Evolutionary conservation across 2,888 invertebrate genomes (phyloP).

Genomic region (Brachyptera putata): DNA sequence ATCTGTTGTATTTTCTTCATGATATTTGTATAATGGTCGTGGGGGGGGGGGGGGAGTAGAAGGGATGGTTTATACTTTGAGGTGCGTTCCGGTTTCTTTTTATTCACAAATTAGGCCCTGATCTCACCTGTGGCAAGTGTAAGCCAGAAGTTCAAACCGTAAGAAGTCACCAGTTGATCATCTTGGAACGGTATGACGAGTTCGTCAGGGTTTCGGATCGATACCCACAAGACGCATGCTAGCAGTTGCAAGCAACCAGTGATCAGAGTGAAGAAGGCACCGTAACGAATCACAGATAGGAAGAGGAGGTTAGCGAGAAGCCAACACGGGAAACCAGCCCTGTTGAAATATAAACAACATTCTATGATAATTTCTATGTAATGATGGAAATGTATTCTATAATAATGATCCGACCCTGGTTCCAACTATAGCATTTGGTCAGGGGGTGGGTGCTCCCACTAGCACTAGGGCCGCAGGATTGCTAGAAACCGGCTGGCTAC

Average conservation of each 20-base stretch:
- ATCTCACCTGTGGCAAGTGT: slow-evolving; percentile 48
- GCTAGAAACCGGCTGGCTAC: too few relatives aligned
- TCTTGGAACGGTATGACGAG: slow-evolving; percentile 52
- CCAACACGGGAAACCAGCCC: slow-evolving; percentile 55
- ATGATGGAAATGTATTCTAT: neutral
- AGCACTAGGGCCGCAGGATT: too few relatives aligned
- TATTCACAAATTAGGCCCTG: neutral
- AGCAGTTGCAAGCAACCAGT: slow-evolving; percentile 51
- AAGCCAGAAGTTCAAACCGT: slow-evolving; percentile 52
- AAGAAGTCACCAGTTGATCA: slow-evolving; percentile 44
- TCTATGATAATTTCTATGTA: neutral
- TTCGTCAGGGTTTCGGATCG: slow-evolving; percentile 49
- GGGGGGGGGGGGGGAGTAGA: too few relatives aligned
- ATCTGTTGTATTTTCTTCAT: too few relatives aligned
- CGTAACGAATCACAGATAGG: slow-evolving; percentile 51
- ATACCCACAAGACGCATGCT: slow-evolving; percentile 51
- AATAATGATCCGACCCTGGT: too few relatives aligned
- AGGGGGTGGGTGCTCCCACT: too few relatives aligned
- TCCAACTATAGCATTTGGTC: too few relatives aligned
- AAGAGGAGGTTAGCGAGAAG: slow-evolving; percentile 52
- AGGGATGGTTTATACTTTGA: too few relatives aligned
- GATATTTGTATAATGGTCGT: too few relatives aligned
- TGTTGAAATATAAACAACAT: slow-evolving; percentile 35
- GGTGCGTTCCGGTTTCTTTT: too few relatives aligned
- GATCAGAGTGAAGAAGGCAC: slow-evolving; percentile 48